Conservation (phyloP, 2,797 vertebrate genomes). For the Gorsachius magnificus region DNA sequence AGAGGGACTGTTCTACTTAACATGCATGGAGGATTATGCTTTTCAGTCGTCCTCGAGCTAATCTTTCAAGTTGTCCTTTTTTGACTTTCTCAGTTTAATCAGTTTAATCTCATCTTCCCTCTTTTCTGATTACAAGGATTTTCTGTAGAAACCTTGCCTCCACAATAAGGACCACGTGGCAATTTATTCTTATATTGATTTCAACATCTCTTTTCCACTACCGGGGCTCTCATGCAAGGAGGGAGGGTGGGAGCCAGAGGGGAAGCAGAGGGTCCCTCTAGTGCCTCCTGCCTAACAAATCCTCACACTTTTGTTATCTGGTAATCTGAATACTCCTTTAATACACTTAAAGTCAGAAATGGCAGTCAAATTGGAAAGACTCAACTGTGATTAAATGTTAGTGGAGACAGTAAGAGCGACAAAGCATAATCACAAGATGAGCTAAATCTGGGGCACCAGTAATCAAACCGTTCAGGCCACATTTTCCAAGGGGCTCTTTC, state of each 20-base stretch:
- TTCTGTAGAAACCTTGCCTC: slow-evolving; percentile 75
- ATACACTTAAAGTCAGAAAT: slow-evolving; percentile 30
- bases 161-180: slow-evolving; percentile 74
- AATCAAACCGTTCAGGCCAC: not conserved
- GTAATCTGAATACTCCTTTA: not conserved
- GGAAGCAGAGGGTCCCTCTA: not conserved
- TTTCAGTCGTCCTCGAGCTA: slow-evolving; percentile 73
- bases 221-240: not conserved
- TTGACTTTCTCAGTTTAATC: slow-evolving; percentile 85
- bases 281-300: not conserved
- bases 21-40: slow-evolving; percentile 75
- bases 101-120: slow-evolving; percentile 83
- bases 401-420: not conserved
- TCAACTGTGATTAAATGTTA: slow-evolving; percentile 30
- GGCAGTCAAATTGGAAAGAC: slow-evolving; percentile 7
- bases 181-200: slow-evolving; percentile 81
- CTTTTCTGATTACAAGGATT: slow-evolving; percentile 83
- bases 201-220: slow-evolving; percentile 62
- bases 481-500: not conserved
- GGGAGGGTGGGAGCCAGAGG: not conserved
- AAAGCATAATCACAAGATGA: not conserved
- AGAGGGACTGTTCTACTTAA: slow-evolving; percentile 72
- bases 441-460: not conserved
- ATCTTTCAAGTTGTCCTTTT: slow-evolving; percentile 86
- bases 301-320: not conserved